These are phyloP conservation scores for Sinocyclocheilus maitianheensis DNA, from an alignment of 2,113 vertebrate genomes.

Conservation along the genomic window DNA sequence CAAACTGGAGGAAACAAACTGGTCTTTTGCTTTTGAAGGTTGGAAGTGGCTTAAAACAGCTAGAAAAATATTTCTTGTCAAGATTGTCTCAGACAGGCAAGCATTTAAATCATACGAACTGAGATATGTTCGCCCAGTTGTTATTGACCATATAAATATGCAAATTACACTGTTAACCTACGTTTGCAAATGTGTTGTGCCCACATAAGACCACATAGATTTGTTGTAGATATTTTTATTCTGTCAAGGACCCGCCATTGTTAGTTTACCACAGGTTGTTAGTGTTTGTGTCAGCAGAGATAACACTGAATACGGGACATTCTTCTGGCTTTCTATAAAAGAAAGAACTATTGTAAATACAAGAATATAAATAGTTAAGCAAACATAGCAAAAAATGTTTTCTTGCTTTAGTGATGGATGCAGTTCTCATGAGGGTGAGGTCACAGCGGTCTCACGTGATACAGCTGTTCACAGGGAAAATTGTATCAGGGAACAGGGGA, in stretches of 20 bases:
- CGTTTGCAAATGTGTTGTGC: neutral
- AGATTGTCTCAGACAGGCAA: neutral
- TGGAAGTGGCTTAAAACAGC: neutral
- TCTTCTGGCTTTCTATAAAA: neutral
- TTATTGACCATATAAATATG: slow-evolving; percentile 2
- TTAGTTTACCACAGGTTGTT: neutral
- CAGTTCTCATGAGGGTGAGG: slow-evolving; percentile 42
- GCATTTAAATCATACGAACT: neutral
- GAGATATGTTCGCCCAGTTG: neutral
- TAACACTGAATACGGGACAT: neutral
- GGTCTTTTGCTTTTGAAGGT: neutral
- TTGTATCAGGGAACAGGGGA: neutral
- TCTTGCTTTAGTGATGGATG: slow-evolving; percentile 23
- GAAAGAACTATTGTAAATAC: neutral
- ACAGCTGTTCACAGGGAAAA: slow-evolving; percentile 33
- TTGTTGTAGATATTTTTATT: slow-evolving; percentile 6
- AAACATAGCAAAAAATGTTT: slow-evolving; percentile 35
- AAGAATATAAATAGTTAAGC: slow-evolving; percentile 27
- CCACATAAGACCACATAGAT: neutral
- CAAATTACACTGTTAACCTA: neutral
- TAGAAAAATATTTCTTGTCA: neutral
- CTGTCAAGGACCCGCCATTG: neutral
- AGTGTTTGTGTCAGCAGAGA: slow-evolving; percentile 2
- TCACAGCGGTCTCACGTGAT: slow-evolving; percentile 14
- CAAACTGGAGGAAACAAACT: neutral